A percentile compares a stretch with the other conserved stretches of the same genome.
phyloP scores from a whole-genome alignment of 2,888 invertebrate genomes.

The Arrhopalites spinosus region DNA sequence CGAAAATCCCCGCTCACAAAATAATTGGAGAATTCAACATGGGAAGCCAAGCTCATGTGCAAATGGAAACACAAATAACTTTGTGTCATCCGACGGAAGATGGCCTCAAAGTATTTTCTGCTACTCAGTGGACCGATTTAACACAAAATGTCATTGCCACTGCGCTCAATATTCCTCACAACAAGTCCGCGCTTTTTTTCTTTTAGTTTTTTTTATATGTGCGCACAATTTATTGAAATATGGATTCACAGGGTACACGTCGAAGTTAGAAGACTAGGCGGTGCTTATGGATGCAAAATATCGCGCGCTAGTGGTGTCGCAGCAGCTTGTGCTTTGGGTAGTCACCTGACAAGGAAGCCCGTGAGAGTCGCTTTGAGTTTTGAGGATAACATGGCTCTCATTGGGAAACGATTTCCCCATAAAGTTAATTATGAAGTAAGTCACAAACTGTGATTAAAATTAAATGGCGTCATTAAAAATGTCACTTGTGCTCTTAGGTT shows the following conservation, averaged over 20 bases:
- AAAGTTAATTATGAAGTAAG: not conserved
- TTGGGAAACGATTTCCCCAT: slow-evolving; percentile 71
- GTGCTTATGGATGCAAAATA: slow-evolving; percentile 80
- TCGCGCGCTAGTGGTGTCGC: slow-evolving; percentile 65
- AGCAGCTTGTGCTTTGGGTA: slow-evolving; percentile 72
- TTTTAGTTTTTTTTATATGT: too few species aligned
- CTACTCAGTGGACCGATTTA: slow-evolving; percentile 70
- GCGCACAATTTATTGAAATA: too few species aligned
- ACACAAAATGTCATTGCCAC: slow-evolving; percentile 66
- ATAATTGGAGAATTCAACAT: slow-evolving; percentile 62
- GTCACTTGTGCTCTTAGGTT: too few species aligned
- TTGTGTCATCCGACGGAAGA: slow-evolving; percentile 72
- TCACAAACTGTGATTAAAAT: not conserved
- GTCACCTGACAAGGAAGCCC: slow-evolving; percentile 68
- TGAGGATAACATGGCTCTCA: slow-evolving; percentile 71
- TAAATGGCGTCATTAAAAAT: too few species aligned
- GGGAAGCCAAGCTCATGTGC: slow-evolving; percentile 72
- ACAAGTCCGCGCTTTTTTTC: slow-evolving; percentile 66
- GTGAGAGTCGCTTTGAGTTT: slow-evolving; percentile 74
- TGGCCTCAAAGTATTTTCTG: slow-evolving; percentile 69
- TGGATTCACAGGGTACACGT: slow-evolving; percentile 78
- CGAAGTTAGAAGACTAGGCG: slow-evolving; percentile 74
- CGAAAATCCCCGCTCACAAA: not conserved
- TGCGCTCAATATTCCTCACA: slow-evolving; percentile 65
- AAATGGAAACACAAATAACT: slow-evolving; percentile 74